Conservation (phyloP, 92 coral and sea anemone genomes). For the Actinernus sp. region DNA sequence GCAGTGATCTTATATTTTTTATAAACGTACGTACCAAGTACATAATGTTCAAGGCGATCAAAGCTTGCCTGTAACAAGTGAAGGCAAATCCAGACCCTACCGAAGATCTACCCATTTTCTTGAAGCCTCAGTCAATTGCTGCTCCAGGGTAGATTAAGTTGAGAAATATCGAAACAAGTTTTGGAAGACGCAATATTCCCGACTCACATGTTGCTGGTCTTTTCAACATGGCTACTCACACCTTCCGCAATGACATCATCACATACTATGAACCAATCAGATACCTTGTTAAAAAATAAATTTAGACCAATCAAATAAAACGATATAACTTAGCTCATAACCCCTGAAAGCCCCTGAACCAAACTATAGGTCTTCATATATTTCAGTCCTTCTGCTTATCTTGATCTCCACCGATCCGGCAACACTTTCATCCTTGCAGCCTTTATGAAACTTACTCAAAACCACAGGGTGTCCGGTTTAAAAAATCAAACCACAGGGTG, state of each 20-base stretch:
- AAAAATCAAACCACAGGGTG: no score
- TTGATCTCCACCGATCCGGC: no score
- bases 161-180: not conserved
- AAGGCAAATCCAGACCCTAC: slow-evolving; percentile 69
- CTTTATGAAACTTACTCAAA: no score
- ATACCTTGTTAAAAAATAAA: slow-evolving; percentile 9
- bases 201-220: slow-evolving; percentile 12
- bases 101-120: not conserved
- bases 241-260: slow-evolving; percentile 46
- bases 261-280: slow-evolving; percentile 48
- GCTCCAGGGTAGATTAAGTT: not conserved
- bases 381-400: no score
- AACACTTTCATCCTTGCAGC: no score
- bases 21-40: slow-evolving; percentile 93
- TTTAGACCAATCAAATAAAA: not conserved
- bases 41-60: slow-evolving; percentile 85
- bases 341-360: no score
- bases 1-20: no score
- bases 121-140: not conserved
- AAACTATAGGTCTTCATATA: no score
- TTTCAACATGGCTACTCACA: slow-evolving; percentile 58
- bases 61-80: slow-evolving; percentile 75
- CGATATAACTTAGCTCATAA: no score
- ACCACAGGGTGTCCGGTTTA: no score
- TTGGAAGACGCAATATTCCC: slow-evolving; percentile 20